phyloP scores from a whole-genome alignment of 2,797 vertebrate species.

The Lutra lutra region DNA sequence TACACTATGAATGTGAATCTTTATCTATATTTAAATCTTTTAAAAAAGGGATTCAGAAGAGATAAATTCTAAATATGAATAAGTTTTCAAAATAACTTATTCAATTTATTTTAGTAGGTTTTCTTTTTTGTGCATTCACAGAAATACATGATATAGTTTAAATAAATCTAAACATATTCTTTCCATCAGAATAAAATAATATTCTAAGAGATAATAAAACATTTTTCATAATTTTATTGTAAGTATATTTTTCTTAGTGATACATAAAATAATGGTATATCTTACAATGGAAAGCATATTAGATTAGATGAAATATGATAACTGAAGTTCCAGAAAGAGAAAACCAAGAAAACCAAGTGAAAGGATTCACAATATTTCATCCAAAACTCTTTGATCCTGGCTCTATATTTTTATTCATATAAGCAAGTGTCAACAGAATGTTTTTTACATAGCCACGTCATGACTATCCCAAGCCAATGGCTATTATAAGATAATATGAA shows the following conservation, averaged over 20 bases:
- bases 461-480: not conserved
- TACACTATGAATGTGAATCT: not conserved
- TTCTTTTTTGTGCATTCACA: not conserved
- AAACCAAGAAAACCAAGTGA: not conserved
- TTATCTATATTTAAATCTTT: not conserved
- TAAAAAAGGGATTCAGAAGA: conserved; percentile 7
- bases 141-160: not conserved
- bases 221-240: not conserved
- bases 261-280: conserved; percentile 12
- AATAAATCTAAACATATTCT: not conserved
- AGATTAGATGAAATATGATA: not conserved
- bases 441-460: not conserved
- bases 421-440: not conserved
- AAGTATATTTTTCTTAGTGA: not conserved
- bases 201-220: not conserved
- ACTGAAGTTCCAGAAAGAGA: not conserved
- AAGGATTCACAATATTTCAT: not conserved
- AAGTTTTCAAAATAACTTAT: not conserved
- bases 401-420: not conserved
- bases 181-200: conserved; percentile 53
- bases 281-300: not conserved
- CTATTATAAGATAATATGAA: not conserved
- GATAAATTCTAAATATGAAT: conserved; percentile 7
- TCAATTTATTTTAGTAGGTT: conserved; percentile 1
- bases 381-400: not conserved